Percentiles rank a stretch among this genome's conserved stretches.
Evolutionary conservation across 2,888 invertebrate species (phyloP).

Genomic region (Lepidocyrtoides sp.): DNA sequence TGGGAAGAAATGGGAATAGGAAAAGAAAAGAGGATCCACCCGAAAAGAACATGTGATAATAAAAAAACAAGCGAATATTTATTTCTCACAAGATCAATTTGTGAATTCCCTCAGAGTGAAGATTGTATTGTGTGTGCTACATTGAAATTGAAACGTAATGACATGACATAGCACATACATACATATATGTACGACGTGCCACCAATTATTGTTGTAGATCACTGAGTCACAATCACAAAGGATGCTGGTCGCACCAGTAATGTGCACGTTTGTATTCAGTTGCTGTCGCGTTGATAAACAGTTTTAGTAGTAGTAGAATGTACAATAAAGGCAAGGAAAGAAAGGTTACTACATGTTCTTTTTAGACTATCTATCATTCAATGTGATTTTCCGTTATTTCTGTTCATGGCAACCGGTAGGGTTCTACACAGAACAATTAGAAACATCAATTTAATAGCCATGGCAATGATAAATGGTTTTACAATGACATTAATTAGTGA

Average conservation of each 20-base stretch:
- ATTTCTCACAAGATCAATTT: neutral
- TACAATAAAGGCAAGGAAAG: no score
- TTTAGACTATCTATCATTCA: no score
- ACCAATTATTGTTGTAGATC: neutral
- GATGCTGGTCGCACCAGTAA: conserved; percentile 11
- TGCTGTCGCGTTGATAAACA: neutral
- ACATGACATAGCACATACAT: neutral
- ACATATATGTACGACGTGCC: neutral
- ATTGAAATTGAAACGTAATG: no score
- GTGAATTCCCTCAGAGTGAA: neutral
- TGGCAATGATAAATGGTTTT: no score
- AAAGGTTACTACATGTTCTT: no score
- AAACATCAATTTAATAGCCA: no score
- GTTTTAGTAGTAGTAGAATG: no score
- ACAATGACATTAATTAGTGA: no score
- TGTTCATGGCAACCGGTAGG: no score
- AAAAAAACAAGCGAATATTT: conserved; percentile 36
- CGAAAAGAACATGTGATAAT: conserved; percentile 37
- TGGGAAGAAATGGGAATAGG: conserved; percentile 2
- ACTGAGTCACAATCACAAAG: conserved; percentile 14
- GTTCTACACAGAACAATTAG: no score
- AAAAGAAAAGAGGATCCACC: conserved; percentile 56
- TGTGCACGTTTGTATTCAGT: conserved; percentile 32
- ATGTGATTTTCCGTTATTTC: no score
- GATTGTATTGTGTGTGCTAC: no score